phyloP scores from a whole-genome alignment of 2,113 vertebrate species.

The Leuciscus idus region DNA sequence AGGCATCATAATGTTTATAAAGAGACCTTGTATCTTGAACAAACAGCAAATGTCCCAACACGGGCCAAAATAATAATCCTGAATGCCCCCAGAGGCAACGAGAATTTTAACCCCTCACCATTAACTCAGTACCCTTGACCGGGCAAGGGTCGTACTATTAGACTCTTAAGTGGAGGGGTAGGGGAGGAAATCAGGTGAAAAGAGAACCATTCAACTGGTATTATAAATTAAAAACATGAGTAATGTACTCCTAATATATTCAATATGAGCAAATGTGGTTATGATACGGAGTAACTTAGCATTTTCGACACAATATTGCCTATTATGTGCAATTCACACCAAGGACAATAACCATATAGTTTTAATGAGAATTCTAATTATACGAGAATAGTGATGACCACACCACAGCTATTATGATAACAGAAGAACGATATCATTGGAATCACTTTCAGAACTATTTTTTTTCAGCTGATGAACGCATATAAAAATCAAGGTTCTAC shows the following conservation, averaged over 20 bases:
- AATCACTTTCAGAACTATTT: no score
- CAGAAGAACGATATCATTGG: no score
- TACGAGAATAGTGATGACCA: neutral
- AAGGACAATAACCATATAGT: no score
- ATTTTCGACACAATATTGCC: no score
- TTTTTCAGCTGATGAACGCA: no score
- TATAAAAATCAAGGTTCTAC: no score
- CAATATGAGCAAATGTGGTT: no score
- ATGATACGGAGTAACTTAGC: no score
- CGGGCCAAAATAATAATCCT: constrained; percentile 22
- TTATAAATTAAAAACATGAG: constrained; percentile 43
- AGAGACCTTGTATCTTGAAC: constrained; percentile 38
- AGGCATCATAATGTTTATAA: constrained; percentile 37
- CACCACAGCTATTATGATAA: neutral
- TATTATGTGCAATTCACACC: no score
- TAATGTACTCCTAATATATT: no score
- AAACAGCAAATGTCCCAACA: constrained; percentile 33
- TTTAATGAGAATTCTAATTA: no score
- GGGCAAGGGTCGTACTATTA: constrained; percentile 48
- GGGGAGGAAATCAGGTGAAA: neutral
- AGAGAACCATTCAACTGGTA: neutral
- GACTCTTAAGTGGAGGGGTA: neutral
- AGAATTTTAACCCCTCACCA: constrained; percentile 36
- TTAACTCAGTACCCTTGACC: constrained; percentile 41
- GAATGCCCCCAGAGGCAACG: constrained; percentile 41